Evolutionary conservation across 23 tunicate species (phyloP), one percentile per base, ranked within the genome.

Genomic region (Styela plicata): DNA sequence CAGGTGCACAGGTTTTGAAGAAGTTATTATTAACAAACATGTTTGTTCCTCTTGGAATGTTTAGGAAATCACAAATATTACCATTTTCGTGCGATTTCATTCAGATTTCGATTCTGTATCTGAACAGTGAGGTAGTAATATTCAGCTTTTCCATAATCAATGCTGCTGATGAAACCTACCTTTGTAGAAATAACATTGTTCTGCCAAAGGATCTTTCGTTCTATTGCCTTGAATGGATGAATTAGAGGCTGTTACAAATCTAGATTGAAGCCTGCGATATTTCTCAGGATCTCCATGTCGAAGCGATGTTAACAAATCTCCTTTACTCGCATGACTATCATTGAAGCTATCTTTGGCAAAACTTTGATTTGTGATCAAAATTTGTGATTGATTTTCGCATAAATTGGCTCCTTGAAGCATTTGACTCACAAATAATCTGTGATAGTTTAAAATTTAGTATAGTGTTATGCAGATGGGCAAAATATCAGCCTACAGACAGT

Each of bases 211-310:
- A 53, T 76, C 94, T 23, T 80, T 36, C 22, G 82, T 65, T 22
- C 35, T 80, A 52, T 66, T 71, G 7, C 57, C 57, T 44, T 44
- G 57, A 44, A 44, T 13, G 7, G 57, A 44, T 44, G 57, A 13
- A 13, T 44, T 44, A 5, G 57, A 44, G 13, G 57, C 57, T 13
- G 57, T 44, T 44, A 81, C 67, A 34, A 89, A 87, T 37, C 94
- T 80, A 17, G 69, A 77, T 74, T 89, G 89, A 52, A 89, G 63
- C 20, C 80, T 36, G 28, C 87, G 73, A 31, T 79, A 73, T 63
- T 84, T 84, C 27, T 79, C 94, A 0, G 94, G 83, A 85, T 89
- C 88, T 18, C 74, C 87, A 28, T 79, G 68, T 36, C 85, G 64
- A 2, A 87, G 63, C 1, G 71, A 31, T 19, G 25, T 69, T 30